These are phyloP conservation scores for Anoplophora glabripennis DNA, from an alignment of 1,140 invertebrate species.

Conservation along the genomic window DNA sequence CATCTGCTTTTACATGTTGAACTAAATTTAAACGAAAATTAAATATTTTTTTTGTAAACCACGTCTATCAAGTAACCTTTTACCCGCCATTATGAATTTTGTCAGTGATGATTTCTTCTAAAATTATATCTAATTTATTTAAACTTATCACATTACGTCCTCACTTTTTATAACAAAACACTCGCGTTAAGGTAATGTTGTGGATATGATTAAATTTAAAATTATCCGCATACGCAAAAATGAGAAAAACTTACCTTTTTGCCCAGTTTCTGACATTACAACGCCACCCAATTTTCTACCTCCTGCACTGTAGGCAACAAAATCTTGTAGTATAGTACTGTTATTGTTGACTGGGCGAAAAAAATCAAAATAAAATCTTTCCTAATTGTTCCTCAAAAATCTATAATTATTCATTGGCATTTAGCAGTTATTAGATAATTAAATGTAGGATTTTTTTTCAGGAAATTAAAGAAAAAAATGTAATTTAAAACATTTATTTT, in stretches of 20 bases:
- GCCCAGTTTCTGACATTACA: conserved; percentile 57
- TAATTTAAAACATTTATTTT: not conserved
- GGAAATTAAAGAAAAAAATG: no score
- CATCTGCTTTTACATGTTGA: no score
- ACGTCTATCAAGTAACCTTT: conserved; percentile 38
- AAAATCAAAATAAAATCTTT: not conserved
- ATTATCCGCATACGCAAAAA: conserved; percentile 12
- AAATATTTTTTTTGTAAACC: conserved; percentile 15
- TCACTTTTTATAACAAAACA: no score
- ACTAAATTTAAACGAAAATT: no score
- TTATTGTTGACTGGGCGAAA: conserved; percentile 9
- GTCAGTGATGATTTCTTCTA: conserved; percentile 33
- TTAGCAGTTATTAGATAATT: not conserved
- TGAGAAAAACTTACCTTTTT: conserved; percentile 52
- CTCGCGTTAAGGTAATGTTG: not conserved
- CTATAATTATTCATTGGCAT: not conserved
- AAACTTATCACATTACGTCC: not conserved
- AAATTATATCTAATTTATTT: not conserved
- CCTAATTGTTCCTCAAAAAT: no score
- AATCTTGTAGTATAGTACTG: conserved; percentile 6
- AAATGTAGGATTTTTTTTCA: no score
- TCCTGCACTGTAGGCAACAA: conserved; percentile 47
- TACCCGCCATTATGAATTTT: conserved; percentile 46
- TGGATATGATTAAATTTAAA: not conserved
- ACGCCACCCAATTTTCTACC: conserved; percentile 56